These are phyloP conservation scores for Callionymus lyra DNA, from an alignment of 2,113 vertebrate species.

Conservation along the genomic window DNA sequence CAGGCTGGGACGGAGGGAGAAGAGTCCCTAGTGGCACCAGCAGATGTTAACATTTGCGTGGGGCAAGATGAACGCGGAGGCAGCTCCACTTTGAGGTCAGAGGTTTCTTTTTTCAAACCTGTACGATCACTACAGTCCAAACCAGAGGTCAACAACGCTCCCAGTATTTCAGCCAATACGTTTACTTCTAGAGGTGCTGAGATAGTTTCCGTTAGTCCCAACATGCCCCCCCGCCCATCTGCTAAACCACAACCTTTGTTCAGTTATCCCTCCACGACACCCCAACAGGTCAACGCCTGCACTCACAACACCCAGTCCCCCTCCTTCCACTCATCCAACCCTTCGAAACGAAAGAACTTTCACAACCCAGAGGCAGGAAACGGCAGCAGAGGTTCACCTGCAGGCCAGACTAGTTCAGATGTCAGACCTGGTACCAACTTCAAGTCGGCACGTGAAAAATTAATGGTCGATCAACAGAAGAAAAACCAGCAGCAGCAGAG, in stretches of 20 bases:
- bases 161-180: constrained; percentile 12
- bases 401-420: constrained; percentile 29
- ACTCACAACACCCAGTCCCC: constrained; percentile 31
- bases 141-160: constrained; percentile 14
- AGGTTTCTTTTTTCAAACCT: constrained; percentile 21
- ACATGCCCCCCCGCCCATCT: constrained; percentile 10
- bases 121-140: constrained; percentile 12
- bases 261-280: constrained; percentile 20
- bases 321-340: constrained; percentile 46
- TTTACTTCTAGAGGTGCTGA: constrained; percentile 13
- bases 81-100: constrained; percentile 23
- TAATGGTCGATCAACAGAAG: constrained; percentile 80
- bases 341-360: constrained; percentile 58
- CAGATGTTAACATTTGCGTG: constrained; percentile 55
- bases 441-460: constrained; percentile 83
- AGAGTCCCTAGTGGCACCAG: constrained; percentile 46
- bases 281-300: constrained; percentile 22
- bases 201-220: constrained; percentile 4
- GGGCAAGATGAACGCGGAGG: constrained; percentile 55
- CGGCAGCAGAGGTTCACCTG: constrained; percentile 28
- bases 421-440: constrained; percentile 55
- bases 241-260: constrained; percentile 32
- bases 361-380: constrained; percentile 45
- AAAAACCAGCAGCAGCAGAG: constrained; percentile 67
- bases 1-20: constrained; percentile 37